Evolutionary conservation across 1,140 invertebrate genomes (phyloP).

Genomic region (Geopemphigus sp.): DNA sequence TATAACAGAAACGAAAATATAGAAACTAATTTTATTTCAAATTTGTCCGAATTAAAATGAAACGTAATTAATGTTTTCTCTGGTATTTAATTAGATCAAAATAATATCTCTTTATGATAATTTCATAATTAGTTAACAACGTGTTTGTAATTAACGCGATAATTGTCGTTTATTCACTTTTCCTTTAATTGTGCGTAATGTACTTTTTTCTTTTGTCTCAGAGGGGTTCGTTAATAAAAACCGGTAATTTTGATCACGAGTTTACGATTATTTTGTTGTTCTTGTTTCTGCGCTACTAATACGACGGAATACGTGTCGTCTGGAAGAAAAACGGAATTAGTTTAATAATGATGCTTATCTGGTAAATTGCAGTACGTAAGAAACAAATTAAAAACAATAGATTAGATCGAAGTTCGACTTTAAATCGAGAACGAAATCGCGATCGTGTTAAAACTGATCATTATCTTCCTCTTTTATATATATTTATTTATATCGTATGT

Average conservation of each 20-base stretch:
- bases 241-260: neutral
- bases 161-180: neutral
- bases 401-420: slow-evolving; percentile 19
- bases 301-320: neutral
- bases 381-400: slow-evolving; percentile 36
- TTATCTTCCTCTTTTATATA: slow-evolving; percentile 16
- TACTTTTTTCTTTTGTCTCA: no score
- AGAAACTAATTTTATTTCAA: slow-evolving; percentile 1
- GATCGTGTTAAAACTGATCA: slow-evolving; percentile 7
- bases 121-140: neutral
- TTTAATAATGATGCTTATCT: slow-evolving; percentile 13
- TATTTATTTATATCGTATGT: no score
- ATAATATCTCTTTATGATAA: neutral
- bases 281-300: neutral
- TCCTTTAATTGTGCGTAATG: neutral
- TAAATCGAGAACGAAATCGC: slow-evolving; percentile 21
- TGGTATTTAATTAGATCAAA: neutral
- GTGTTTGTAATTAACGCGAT: neutral
- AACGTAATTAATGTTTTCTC: slow-evolving; percentile 9
- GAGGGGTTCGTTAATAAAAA: neutral
- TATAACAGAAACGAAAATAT: slow-evolving; percentile 10
- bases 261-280: neutral
- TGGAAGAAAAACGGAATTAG: neutral
- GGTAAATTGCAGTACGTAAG: neutral
- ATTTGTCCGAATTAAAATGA: neutral